Evolutionary conservation across 2,113 vertebrate species (phyloP), one percentile per base, ranked within the genome.

Genomic region (Hippocampus zosterae): DNA sequence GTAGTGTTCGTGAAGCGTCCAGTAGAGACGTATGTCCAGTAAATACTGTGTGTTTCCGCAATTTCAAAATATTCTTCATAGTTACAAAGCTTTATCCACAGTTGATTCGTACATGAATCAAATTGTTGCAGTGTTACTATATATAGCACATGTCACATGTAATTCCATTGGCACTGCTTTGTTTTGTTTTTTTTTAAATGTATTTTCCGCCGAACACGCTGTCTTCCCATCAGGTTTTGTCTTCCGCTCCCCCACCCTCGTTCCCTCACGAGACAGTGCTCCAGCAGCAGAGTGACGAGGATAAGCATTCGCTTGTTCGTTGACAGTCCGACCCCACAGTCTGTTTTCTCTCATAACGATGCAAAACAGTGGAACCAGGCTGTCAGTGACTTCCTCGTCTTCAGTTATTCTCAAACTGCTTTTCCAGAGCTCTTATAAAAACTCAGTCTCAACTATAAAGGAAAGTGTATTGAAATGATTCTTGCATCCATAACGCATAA

Each of bases 111-210:
- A 25, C 55, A 56, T 23, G 55, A 56, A 56, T 25, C 59, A 61
- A 61, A 61, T 61, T 16, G 19, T 61, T 29, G 27, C 29, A 15
- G 61, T n/a, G 40, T 42, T 63, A 21, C 61, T 63, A 63, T 63
- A 63, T 42, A 63, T 23, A 42, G 11, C 61, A 11, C 15, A 62
- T 33, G 29, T 63, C 19, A 12, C 60, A 37, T n/a, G 37, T 63
- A 42, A 63, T 63, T 63, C 37, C n/a, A 11, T 63, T 63, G 60
- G 60, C 60, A 41, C 8, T n/a, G 60, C 60, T 41, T 63, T 63
- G 60, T 41, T 27, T 33, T 33, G 41, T 40, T 40, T 40, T 33
- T 33, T 63, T 40, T 40, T 40, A 15, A 8, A 5, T 63, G 11
- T 15, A 40, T 41, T 63, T 63, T 40, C 37, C 37, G 42, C 61